phyloP scores from a whole-genome alignment of 2,113 vertebrate genomes.

The Conger conger region DNA sequence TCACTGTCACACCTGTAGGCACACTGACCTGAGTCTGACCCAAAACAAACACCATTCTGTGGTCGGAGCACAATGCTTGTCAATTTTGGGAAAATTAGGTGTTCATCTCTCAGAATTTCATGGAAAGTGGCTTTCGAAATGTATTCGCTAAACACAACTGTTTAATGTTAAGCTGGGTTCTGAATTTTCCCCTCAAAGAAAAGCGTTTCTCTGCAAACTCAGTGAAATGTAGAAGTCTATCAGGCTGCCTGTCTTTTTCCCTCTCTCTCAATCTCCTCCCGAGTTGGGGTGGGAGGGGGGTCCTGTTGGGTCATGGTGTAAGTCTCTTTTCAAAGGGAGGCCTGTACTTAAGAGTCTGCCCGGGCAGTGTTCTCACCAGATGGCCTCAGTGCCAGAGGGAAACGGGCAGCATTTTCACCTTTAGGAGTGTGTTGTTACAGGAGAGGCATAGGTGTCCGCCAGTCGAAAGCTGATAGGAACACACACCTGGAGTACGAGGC shows the following conservation, averaged over 20 bases:
- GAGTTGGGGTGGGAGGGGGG: background rate
- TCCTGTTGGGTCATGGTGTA: background rate
- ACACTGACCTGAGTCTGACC: background rate
- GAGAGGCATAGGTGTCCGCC: slow-evolving; percentile 26
- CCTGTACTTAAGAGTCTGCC: background rate
- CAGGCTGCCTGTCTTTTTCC: too few relatives aligned
- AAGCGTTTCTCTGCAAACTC: background rate
- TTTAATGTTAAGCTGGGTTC: too few relatives aligned
- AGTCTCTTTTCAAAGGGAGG: background rate
- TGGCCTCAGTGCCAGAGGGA: slow-evolving; percentile 5
- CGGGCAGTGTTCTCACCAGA: background rate
- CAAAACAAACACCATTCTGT: background rate
- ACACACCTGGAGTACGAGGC: background rate
- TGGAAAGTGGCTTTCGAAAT: background rate
- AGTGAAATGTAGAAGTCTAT: too few relatives aligned
- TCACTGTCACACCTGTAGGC: slow-evolving; percentile 10
- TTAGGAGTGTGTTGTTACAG: background rate
- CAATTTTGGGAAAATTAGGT: background rate
- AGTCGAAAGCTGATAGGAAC: slow-evolving; percentile 11
- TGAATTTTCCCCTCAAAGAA: background rate
- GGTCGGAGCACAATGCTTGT: background rate
- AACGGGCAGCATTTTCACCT: background rate
- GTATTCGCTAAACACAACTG: background rate
- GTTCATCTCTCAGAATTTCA: background rate
- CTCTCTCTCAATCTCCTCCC: too few relatives aligned